Percentiles rank a stretch among this genome's conserved stretches.
These are phyloP conservation scores for Neodiprion pinetum DNA, from an alignment of 1,140 invertebrate genomes.

Conservation along the genomic window DNA sequence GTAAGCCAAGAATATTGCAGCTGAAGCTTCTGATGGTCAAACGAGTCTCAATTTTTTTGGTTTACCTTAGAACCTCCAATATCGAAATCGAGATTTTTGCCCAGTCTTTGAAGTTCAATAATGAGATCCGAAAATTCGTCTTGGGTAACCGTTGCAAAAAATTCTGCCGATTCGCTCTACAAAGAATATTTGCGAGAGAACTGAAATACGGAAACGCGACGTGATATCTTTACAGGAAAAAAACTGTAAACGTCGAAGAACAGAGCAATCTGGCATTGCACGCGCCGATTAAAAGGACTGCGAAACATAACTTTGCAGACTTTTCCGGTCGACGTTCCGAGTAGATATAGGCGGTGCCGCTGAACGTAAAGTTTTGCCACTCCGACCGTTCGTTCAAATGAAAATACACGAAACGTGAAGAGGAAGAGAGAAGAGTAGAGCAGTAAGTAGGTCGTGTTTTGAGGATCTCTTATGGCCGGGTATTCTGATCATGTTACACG, in stretches of 20 bases:
- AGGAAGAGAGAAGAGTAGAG: background rate
- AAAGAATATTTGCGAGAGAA: background rate
- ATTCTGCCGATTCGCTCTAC: background rate
- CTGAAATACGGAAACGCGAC: background rate
- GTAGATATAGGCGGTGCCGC: background rate
- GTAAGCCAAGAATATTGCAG: no score
- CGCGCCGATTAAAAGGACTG: no score
- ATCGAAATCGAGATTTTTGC: no score
- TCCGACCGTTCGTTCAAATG: background rate
- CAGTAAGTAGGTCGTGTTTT: conserved; percentile 1
- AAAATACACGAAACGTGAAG: background rate
- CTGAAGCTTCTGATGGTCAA: no score
- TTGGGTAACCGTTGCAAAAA: background rate
- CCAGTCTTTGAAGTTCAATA: no score
- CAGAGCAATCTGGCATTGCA: no score
- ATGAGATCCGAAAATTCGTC: no score
- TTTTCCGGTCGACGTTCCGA: background rate
- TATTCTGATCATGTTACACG: no score
- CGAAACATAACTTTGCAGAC: background rate
- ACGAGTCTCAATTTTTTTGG: no score
- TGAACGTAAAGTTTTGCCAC: background rate
- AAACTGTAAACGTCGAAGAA: no score
- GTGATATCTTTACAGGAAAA: background rate
- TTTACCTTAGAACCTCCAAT: no score
- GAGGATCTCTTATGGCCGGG: background rate